Evolutionary conservation across 2,888 invertebrate species (phyloP).

Genomic region (Temnothorax unifasciatus): DNA sequence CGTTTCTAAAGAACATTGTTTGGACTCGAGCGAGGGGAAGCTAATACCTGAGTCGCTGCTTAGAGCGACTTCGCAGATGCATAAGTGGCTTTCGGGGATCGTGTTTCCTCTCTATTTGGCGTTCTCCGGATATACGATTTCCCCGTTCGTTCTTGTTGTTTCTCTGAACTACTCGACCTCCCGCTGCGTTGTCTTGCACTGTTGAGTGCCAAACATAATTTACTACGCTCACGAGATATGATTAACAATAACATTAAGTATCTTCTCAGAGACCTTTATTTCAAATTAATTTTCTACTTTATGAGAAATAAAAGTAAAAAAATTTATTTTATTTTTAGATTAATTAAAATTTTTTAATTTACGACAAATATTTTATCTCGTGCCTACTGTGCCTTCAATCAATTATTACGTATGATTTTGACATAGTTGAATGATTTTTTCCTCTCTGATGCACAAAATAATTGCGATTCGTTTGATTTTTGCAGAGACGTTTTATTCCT

Average conservation of each 20-base stretch:
- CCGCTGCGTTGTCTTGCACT: conserved; percentile 33
- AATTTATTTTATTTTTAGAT: neutral
- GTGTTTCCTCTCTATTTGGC: conserved; percentile 54
- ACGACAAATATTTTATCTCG: neutral
- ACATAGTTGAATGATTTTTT: conserved; percentile 68
- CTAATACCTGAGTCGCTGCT: conserved; percentile 39
- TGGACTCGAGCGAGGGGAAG: conserved; percentile 32
- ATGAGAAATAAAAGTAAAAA: neutral
- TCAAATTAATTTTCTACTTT: neutral
- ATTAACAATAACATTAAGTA: neutral
- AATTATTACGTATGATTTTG: conserved; percentile 69
- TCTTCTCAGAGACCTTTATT: neutral
- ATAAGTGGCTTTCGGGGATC: conserved; percentile 50
- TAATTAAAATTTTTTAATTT: neutral
- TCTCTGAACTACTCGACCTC: conserved; percentile 27
- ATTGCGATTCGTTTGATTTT: conserved; percentile 56
- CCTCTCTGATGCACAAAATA: conserved; percentile 65
- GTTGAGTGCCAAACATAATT: conserved; percentile 18
- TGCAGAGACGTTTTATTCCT: conserved; percentile 63
- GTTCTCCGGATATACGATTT: conserved; percentile 38
- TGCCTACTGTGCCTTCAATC: conserved; percentile 32
- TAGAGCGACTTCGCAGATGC: conserved; percentile 56
- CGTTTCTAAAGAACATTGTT: conserved; percentile 56
- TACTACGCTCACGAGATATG: neutral
- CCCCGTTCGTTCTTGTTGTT: conserved; percentile 37